phyloP scores from a whole-genome alignment of 2,888 invertebrate genomes.

The Drosophila tanythrix region DNA sequence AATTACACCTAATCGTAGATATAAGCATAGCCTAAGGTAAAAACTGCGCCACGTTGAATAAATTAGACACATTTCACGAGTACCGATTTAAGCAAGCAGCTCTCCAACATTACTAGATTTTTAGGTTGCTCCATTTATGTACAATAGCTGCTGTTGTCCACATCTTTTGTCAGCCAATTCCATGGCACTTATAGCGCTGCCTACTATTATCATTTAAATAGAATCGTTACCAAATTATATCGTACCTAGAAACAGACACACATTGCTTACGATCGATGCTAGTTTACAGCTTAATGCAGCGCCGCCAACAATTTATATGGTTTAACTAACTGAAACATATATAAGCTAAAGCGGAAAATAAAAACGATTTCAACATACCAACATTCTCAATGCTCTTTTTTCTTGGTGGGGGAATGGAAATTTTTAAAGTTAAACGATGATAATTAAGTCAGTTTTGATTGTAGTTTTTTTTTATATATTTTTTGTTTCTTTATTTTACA shows the following conservation, averaged over 20 bases:
- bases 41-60: slow-evolving; percentile 35
- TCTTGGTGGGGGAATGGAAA: background rate
- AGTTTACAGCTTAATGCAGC: slow-evolving; percentile 41
- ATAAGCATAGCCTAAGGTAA: slow-evolving; percentile 70
- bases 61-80: slow-evolving; percentile 26
- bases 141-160: slow-evolving; percentile 35
- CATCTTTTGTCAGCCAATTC: slow-evolving; percentile 8
- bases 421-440: background rate
- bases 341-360: slow-evolving; percentile 60
- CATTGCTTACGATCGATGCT: slow-evolving; percentile 53
- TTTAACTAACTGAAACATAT: slow-evolving; percentile 36
- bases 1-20: slow-evolving; percentile 67
- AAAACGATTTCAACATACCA: slow-evolving; percentile 56
- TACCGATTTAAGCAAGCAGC: slow-evolving; percentile 39
- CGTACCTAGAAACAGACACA: slow-evolving; percentile 60
- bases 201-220: slow-evolving; percentile 42
- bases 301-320: slow-evolving; percentile 38
- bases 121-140: slow-evolving; percentile 46
- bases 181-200: slow-evolving; percentile 9
- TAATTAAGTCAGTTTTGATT: background rate
- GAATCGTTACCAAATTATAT: slow-evolving; percentile 56
- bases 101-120: slow-evolving; percentile 26
- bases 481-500: slow-evolving; percentile 82
- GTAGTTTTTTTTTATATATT: slow-evolving; percentile 68
- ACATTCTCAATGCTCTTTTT: background rate